Conservation (phyloP, 2,888 invertebrate genomes). For the Chloromyia formosa region DNA sequence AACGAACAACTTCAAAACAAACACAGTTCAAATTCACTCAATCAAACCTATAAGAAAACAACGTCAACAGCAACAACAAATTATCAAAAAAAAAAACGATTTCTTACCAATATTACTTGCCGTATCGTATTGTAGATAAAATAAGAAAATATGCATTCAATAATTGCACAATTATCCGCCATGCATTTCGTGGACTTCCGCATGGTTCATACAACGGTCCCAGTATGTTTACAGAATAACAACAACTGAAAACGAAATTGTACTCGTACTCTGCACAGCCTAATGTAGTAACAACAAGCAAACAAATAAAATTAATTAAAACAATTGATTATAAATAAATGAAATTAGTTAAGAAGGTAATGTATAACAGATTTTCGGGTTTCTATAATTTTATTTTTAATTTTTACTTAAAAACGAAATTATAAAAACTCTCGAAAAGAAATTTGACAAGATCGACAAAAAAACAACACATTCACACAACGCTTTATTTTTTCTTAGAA, state of each 20-base stretch:
- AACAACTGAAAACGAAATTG: conserved; percentile 12
- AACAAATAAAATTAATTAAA: conserved; percentile 6
- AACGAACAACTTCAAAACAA: conserved; percentile 13
- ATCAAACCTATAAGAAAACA: conserved; percentile 18
- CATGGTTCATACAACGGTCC: conserved; percentile 32
- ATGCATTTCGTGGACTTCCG: conserved; percentile 13
- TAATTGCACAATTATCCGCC: not conserved
- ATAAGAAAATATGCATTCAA: conserved; percentile 5
- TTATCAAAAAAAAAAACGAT: not conserved
- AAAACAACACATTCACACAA: conserved; percentile 14
- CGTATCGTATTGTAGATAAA: conserved; percentile 9
- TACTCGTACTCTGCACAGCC: conserved; percentile 36
- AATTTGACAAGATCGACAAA: too few species aligned
- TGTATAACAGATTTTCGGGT: conserved; percentile 3
- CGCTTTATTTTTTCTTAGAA: conserved; percentile 34
- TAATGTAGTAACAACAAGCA: conserved; percentile 23
- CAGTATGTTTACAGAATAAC: conserved; percentile 9
- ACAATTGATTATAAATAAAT: not conserved
- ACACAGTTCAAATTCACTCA: conserved; percentile 19
- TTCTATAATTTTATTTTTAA: conserved; percentile 15
- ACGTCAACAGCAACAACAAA: not conserved
- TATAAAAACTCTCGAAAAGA: too few species aligned
- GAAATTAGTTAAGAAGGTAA: conserved; percentile 30
- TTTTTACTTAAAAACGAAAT: conserved; percentile 2
- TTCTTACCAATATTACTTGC: conserved; percentile 3